Base-by-base conservation (phyloP, 92 coral and sea anemone genomes). In the Bergia puertoricense region DNA sequence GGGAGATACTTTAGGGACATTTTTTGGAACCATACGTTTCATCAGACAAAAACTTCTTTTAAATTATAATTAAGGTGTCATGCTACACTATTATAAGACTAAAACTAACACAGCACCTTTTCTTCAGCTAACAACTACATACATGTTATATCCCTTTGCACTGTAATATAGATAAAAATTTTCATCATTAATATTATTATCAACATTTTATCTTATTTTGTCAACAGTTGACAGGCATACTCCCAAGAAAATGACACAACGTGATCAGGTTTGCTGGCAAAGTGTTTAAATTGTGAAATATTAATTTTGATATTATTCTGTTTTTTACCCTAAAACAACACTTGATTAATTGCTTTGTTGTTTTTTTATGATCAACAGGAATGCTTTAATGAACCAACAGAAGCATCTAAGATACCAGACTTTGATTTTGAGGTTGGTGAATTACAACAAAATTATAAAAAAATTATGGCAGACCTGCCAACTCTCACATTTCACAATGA, bases 341-440 rank as follows among this genome's bases (percentile, higher is more conserved):
- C 39, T 45, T 83, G 39, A 8, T 66, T 2, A 37, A 16, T n/a
- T 48, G 8, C 1, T 79, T 16, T n/a, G 36, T 30, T 80, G 14
- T 66, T 54, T 65, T 42, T 82, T 30, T 77, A 20, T 67, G 38
- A n/a, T 67, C 38, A 69, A 38, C 46, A 94, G 96, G 96, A 94
- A 81, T 94, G 96, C 85, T 94, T 94, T 88, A 88, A 71, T 38
- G 91, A 91, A 50, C 77, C 90, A 74, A n/a, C 89, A 50, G 93
- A 92, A 68, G 93, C 82, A 11, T 82, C 89, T 37, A 89, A 73
- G 40, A 88, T 88, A 76, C 91, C 93, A 44, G 94, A 94, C 82
- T 94, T 94, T 85, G 96, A 94, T 80, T 94, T 94, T 90, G 96
- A 94, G 90, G 96, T 94, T 42, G 41, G 90, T 74, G 10, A 43